Conservation (phyloP, 2,888 invertebrate species). For the Polydesmus complanatus region DNA sequence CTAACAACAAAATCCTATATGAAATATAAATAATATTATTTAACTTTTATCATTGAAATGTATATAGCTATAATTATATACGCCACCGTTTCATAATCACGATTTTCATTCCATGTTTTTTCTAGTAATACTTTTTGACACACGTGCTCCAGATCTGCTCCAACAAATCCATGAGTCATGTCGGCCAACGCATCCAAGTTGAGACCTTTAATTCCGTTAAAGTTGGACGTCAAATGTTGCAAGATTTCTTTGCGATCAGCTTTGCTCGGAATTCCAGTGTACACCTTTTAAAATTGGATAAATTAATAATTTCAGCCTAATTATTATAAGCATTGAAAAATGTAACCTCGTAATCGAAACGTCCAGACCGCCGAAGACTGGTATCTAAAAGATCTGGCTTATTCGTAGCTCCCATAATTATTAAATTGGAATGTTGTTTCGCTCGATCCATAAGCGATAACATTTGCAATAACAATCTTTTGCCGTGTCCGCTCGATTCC, state of each 20-base stretch:
- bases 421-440: slow-evolving; percentile 30
- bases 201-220: background rate
- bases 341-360: slow-evolving; percentile 43
- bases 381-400: slow-evolving; percentile 37
- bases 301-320: background rate
- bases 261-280: background rate
- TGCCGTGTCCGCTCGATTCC: slow-evolving; percentile 24
- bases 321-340: background rate
- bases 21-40: no score
- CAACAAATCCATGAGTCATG: background rate
- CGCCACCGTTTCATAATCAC: slow-evolving; percentile 10
- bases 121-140: background rate
- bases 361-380: slow-evolving; percentile 39
- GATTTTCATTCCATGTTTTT: background rate
- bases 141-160: background rate
- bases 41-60: no score
- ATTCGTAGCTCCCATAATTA: slow-evolving; percentile 43
- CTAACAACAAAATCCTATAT: background rate
- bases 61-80: no score
- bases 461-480: slow-evolving; percentile 36
- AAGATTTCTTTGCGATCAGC: background rate
- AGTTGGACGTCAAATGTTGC: background rate
- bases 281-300: background rate
- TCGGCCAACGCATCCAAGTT: background rate
- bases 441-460: slow-evolving; percentile 37